Evolutionary conservation across 2,797 vertebrate species (phyloP).

Genomic region (Centroberyx gerrardi): DNA sequence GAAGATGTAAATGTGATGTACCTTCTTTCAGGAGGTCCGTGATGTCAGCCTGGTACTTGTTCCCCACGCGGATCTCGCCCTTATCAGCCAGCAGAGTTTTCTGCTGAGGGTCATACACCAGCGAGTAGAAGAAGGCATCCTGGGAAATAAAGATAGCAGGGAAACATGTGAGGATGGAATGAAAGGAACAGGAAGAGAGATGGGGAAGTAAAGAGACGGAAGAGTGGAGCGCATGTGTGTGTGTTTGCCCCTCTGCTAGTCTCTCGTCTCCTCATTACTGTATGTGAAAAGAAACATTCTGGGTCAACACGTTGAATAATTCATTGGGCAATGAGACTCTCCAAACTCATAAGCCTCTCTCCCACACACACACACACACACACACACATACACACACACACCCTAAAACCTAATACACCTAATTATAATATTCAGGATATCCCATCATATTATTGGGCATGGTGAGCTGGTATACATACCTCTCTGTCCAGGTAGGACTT

Average conservation of each 20-base stretch:
- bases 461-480: constrained; percentile 80
- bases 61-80: constrained; percentile 97
- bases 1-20: constrained; percentile 59
- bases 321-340: constrained; percentile 80
- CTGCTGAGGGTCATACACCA: constrained; percentile 98
- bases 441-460: background rate
- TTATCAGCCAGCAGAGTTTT: constrained; percentile 98
- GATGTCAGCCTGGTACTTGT: constrained; percentile 98
- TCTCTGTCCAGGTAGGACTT: constrained; percentile 98
- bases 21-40: constrained; percentile 96
- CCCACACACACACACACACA: constrained; percentile 15
- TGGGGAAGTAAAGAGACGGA: constrained; percentile 32
- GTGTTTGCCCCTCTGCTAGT: constrained; percentile 63
- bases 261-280: constrained; percentile 85
- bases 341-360: constrained; percentile 66
- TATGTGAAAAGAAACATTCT: constrained; percentile 84
- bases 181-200: constrained; percentile 53
- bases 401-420: constrained; percentile 47
- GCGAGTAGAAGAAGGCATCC: constrained; percentile 99
- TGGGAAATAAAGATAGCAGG: constrained; percentile 75
- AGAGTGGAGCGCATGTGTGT: constrained; percentile 27
- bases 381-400: constrained; percentile 34
- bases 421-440: constrained; percentile 33
- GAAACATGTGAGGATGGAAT: constrained; percentile 39
- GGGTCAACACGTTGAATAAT: constrained; percentile 87